phyloP scores from a whole-genome alignment of 2,113 vertebrate species.

The Syngnathus typhle region DNA sequence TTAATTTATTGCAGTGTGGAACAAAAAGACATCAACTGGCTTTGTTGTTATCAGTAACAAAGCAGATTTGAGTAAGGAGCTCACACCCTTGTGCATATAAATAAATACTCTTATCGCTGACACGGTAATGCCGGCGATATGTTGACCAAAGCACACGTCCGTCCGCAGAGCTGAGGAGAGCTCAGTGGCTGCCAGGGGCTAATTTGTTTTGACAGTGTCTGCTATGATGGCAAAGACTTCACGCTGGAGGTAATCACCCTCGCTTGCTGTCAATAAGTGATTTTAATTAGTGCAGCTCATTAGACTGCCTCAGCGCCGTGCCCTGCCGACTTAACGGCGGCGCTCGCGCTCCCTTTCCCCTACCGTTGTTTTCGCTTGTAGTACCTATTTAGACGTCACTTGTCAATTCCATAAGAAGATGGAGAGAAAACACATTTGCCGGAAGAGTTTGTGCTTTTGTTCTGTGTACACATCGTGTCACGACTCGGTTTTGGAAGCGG shows the following conservation, averaged over 20 bases:
- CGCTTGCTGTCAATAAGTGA: slow-evolving; percentile 69
- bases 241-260: slow-evolving; percentile 66
- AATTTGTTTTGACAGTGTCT: slow-evolving; percentile 69
- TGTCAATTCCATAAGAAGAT: neutral
- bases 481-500: slow-evolving; percentile 42
- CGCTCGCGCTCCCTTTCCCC: slow-evolving; percentile 31
- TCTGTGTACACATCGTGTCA: slow-evolving; percentile 29
- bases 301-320: slow-evolving; percentile 58
- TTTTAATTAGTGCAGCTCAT: slow-evolving; percentile 76
- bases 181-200: slow-evolving; percentile 38
- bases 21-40: slow-evolving; percentile 25
- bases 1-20: slow-evolving; percentile 46
- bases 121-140: slow-evolving; percentile 16
- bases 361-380: slow-evolving; percentile 32
- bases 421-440: neutral
- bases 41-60: slow-evolving; percentile 31
- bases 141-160: slow-evolving; percentile 1
- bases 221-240: slow-evolving; percentile 58
- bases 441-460: neutral
- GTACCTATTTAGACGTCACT: slow-evolving; percentile 18
- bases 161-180: slow-evolving; percentile 28
- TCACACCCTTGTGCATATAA: neutral
- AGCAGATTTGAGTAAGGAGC: slow-evolving; percentile 24
- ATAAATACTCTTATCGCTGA: slow-evolving; percentile 21
- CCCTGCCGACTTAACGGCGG: slow-evolving; percentile 54